Evolutionary conservation across 2,797 vertebrate species (phyloP), one percentile per base, ranked within the genome.

Genomic region (Acanthurus leucopareius): DNA sequence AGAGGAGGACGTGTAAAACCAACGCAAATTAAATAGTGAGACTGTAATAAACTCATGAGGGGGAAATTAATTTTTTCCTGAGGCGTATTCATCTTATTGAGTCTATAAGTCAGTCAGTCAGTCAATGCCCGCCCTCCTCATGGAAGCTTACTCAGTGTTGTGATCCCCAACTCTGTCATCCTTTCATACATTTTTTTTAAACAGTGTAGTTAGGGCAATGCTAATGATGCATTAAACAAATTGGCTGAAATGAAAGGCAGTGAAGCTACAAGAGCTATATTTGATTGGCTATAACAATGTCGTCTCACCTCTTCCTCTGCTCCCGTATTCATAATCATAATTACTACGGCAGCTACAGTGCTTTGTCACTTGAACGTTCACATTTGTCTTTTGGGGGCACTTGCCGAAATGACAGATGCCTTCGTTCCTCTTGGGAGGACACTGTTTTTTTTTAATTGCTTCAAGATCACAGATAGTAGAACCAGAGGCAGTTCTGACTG

Each of bases 211-310:
- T 38, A 10, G 25, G 15, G 2, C 28, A 54, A 28, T 47, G 17
- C 20, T 53, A 57, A 47, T 17, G 10, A 67, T 25, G 25, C 44
- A 25, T 71, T 66, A 44, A n/a, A 66, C 16, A 17, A 49, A 20
- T 7, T 62, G 19, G n/a, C 22, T 58, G 45, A 17, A 17, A 10
- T 44, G 15, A 58, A 69, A 56, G 35, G 35, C 8, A 57, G 25
- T 32, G 22, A 42, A 54, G 22, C 10, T 53, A 14, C 28, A 45
- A 32, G 13, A 28, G n/a, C 25, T 64, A 10, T 49, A n/a, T 25
- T 25, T 62, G 25, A 56, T 32, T 32, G 42, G 20, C 62, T 8
- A 19, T 19, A 47, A 63, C 22, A 63, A 19, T 17, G 15, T 35
- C 32, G 6, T 35, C 32, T 48, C 25, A n/a, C 22, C 48, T 45